Percentiles rank a stretch among this genome's conserved stretches.
Evolutionary conservation across 2,888 invertebrate species (phyloP).

Genomic region (Lissocephala sabroskyi): DNA sequence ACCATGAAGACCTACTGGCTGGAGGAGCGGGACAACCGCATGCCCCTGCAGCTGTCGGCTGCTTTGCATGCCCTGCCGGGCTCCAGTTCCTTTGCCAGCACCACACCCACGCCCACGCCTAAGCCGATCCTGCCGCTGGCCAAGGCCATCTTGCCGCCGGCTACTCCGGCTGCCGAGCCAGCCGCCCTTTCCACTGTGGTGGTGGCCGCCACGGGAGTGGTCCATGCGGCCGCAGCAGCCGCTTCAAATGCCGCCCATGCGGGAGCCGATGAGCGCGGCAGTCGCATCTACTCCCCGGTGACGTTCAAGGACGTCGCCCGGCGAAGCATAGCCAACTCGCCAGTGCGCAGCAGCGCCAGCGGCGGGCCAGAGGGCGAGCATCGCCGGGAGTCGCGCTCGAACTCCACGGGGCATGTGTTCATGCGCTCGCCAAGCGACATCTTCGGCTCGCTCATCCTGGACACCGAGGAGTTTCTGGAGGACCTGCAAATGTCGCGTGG

Average conservation of each 20-base stretch:
- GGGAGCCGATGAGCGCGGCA: constrained; percentile 74
- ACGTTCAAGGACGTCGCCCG: constrained; percentile 88
- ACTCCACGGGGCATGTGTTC: constrained; percentile 78
- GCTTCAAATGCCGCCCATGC: constrained; percentile 1
- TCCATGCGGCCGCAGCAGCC: constrained; percentile 11
- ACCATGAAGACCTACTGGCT: constrained; percentile 93
- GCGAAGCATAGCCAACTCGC: constrained; percentile 85
- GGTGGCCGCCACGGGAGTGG: constrained; percentile 6
- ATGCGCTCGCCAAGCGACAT: constrained; percentile 76
- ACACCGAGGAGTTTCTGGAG: constrained; percentile 75
- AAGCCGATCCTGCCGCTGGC: constrained; percentile 36
- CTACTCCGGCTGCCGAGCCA: constrained; percentile 11
- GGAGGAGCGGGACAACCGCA: constrained; percentile 80
- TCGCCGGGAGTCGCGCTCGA: constrained; percentile 79
- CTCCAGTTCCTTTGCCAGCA: constrained; percentile 9
- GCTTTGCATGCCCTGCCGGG: constrained; percentile 52
- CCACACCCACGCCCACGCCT: constrained; percentile 13
- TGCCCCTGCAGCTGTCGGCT: constrained; percentile 72
- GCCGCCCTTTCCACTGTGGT: background rate
- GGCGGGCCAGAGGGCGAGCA: constrained; percentile 54
- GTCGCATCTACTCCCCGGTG: constrained; percentile 86
- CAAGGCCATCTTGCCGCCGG: constrained; percentile 33
- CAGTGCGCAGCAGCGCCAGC: constrained; percentile 74
- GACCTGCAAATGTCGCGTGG: constrained; percentile 68
- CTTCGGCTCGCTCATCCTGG: constrained; percentile 75